A percentile compares a stretch with the other conserved stretches of the same genome.
Evolutionary conservation across 1,140 invertebrate genomes (phyloP).

Genomic region (Aleiodes sp.): DNA sequence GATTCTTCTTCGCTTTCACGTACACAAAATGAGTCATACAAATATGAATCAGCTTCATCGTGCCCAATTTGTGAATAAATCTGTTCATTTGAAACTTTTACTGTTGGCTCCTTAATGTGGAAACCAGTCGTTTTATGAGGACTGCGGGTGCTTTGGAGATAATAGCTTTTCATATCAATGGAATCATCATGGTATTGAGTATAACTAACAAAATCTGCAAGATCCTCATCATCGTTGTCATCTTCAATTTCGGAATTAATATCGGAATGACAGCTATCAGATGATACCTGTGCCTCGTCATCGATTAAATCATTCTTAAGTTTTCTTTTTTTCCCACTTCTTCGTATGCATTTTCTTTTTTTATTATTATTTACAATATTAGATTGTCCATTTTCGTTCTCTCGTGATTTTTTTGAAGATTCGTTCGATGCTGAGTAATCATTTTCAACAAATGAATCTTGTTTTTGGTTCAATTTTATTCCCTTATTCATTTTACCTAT

Average conservation of each 20-base stretch:
- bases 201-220: constrained; percentile 55
- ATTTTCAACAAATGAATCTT: too few species aligned
- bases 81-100: constrained; percentile 31
- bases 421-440: too few species aligned
- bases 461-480: background rate
- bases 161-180: constrained; percentile 68
- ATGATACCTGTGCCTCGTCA: constrained; percentile 68
- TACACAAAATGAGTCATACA: constrained; percentile 48
- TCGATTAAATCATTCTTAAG: constrained; percentile 63
- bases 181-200: constrained; percentile 58
- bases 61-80: constrained; percentile 55
- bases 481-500: background rate
- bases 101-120: constrained; percentile 42
- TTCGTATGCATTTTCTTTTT: constrained; percentile 22
- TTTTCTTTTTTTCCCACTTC: background rate
- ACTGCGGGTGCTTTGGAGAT: constrained; percentile 68
- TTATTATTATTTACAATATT: constrained; percentile 28
- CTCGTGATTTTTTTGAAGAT: background rate
- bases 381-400: background rate
- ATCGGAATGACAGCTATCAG: background rate
- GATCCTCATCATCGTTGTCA: constrained; percentile 49
- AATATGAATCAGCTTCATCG: constrained; percentile 46
- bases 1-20: constrained; percentile 28
- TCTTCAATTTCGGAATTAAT: constrained; percentile 43
- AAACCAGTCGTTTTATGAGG: constrained; percentile 42